Evolutionary conservation across 2,797 vertebrate species (phyloP).

Genomic region (Poeciliopsis infans): DNA sequence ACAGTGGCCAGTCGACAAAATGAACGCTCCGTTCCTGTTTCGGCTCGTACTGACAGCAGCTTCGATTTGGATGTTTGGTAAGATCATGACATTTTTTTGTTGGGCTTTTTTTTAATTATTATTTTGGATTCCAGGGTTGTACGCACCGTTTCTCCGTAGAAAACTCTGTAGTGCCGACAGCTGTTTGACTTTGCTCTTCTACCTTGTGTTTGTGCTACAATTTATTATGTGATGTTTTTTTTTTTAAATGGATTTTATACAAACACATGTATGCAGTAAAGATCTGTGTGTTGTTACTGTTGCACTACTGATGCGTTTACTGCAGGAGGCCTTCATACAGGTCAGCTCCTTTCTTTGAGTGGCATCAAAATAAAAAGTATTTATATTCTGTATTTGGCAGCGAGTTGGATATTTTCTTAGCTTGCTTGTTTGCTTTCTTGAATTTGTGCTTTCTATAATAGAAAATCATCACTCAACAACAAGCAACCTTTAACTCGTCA

Average conservation of each 20-base stretch:
- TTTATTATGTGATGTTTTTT: not conserved
- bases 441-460: conserved; percentile 2
- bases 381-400: not conserved
- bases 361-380: not conserved
- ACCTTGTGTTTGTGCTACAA: not conserved
- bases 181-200: not conserved
- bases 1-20: conserved; percentile 29
- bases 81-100: conserved; percentile 4
- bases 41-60: conserved; percentile 46
- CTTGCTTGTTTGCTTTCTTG: not conserved
- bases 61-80: conserved; percentile 66
- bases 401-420: not conserved
- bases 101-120: rapidly evolving
- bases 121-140: not conserved
- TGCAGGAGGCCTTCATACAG: not conserved
- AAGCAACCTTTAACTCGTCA: conserved; percentile 13
- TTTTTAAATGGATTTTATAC: not conserved
- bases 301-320: not conserved
- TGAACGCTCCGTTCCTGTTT: conserved; percentile 37
- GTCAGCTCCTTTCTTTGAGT: not conserved
- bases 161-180: not conserved
- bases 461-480: not conserved
- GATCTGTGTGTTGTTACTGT: not conserved
- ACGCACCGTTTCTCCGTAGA: not conserved
- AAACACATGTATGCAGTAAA: not conserved